Conservation (phyloP, 2,888 invertebrate genomes). For the Lasioglossum calceatum region DNA sequence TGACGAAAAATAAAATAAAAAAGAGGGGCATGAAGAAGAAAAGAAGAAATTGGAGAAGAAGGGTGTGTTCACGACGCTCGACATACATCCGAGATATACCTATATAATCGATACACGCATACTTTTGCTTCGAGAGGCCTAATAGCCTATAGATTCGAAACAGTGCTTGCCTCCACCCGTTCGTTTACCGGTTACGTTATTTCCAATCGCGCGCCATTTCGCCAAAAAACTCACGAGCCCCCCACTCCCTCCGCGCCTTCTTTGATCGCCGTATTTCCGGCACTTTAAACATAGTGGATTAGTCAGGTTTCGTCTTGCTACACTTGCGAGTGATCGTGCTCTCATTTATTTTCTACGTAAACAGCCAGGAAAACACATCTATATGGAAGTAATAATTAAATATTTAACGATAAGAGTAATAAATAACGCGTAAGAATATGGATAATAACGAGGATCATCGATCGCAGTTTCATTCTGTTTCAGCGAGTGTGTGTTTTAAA, state of each 20-base stretch:
- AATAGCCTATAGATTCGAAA: slow-evolving; percentile 64
- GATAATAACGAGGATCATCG: slow-evolving; percentile 57
- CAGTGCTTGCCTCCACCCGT: slow-evolving; percentile 45
- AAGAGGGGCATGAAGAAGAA: not conserved
- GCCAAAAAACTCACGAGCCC: not conserved
- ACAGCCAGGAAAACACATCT: slow-evolving; percentile 57
- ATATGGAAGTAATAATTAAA: slow-evolving; percentile 67
- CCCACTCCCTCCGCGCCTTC: not conserved
- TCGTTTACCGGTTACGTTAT: slow-evolving; percentile 17
- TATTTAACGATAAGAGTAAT: slow-evolving; percentile 64
- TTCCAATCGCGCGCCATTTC: not conserved
- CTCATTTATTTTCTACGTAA: slow-evolving; percentile 62
- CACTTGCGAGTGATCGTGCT: slow-evolving; percentile 35
- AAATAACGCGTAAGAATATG: slow-evolving; percentile 58
- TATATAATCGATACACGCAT: slow-evolving; percentile 55
- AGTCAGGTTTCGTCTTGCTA: slow-evolving; percentile 32
- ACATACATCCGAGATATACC: slow-evolving; percentile 41
- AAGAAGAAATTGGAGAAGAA: slow-evolving; percentile 13
- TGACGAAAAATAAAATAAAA: not conserved
- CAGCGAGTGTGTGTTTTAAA: slow-evolving; percentile 48
- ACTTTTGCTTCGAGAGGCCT: slow-evolving; percentile 68
- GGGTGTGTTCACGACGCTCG: slow-evolving; percentile 37
- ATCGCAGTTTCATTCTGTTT: slow-evolving; percentile 56
- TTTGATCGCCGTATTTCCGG: slow-evolving; percentile 8
- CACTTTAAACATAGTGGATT: slow-evolving; percentile 22